Percentiles rank a stretch among this genome's conserved stretches.
Conservation (phyloP, 1,140 invertebrate species). For the Hyles euphorbiae region DNA sequence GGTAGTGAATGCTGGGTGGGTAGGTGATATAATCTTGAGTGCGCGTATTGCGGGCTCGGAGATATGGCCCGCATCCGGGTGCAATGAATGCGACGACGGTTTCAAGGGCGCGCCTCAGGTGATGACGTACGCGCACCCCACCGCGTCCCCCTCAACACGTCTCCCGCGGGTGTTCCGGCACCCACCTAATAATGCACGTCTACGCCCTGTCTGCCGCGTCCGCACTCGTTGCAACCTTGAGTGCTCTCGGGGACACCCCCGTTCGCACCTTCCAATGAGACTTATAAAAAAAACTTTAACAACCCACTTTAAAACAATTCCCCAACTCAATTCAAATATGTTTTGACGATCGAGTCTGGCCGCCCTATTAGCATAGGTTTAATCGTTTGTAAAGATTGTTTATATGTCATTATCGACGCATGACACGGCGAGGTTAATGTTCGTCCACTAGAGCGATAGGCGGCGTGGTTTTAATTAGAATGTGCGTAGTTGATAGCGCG, state of each 20-base stretch:
- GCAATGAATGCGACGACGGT: slow-evolving; percentile 73
- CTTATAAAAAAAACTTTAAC: slow-evolving; percentile 25
- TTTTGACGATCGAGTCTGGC: too few relatives aligned
- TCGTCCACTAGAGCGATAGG: slow-evolving; percentile 15
- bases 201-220: slow-evolving; percentile 70
- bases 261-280: slow-evolving; percentile 27
- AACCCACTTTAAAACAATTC: slow-evolving; percentile 10
- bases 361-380: too few relatives aligned
- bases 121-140: slow-evolving; percentile 70
- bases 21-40: slow-evolving; percentile 31
- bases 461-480: slow-evolving; percentile 38
- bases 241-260: slow-evolving; percentile 45
- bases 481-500: slow-evolving; percentile 34
- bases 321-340: not conserved
- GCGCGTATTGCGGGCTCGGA: slow-evolving; percentile 49
- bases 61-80: slow-evolving; percentile 69
- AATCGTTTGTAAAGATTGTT: too few relatives aligned
- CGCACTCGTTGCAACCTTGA: slow-evolving; percentile 71
- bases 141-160: slow-evolving; percentile 45
- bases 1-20: too few relatives aligned
- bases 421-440: slow-evolving; percentile 5
- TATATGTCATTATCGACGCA: not conserved
- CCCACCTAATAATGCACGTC: slow-evolving; percentile 76
- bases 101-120: slow-evolving; percentile 74
- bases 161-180: slow-evolving; percentile 68